Evolutionary conservation across 2,888 invertebrate species (phyloP).

Genomic region (Lepidocyrtoides sp.): DNA sequence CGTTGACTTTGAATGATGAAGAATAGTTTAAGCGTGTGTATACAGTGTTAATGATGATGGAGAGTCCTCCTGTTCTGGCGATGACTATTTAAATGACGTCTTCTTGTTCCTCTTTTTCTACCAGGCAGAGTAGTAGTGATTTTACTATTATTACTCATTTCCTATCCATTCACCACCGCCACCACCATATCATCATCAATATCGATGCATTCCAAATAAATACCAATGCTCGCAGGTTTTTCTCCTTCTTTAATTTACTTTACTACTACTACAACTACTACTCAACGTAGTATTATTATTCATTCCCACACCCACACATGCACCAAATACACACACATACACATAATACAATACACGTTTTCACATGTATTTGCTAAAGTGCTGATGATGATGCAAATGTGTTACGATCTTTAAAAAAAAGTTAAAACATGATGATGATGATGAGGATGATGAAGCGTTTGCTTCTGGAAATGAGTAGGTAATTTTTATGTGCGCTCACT

Average conservation of each 20-base stretch:
- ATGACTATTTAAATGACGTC: conserved; percentile 6
- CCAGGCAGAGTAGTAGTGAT: background rate
- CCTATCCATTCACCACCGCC: conserved; percentile 6
- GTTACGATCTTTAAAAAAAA: conserved; percentile 27
- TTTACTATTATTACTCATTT: conserved; percentile 57
- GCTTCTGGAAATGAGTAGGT: conserved; percentile 49
- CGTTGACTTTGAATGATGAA: conserved; percentile 27
- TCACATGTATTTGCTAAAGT: conserved; percentile 52
- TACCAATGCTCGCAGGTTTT: conserved; percentile 8
- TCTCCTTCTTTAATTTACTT: background rate
- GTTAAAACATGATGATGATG: background rate
- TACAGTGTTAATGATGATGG: background rate
- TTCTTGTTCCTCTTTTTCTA: background rate
- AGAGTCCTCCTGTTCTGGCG: background rate
- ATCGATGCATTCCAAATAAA: no score
- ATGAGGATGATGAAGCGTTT: conserved; percentile 7
- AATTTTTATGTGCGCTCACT: conserved; percentile 40
- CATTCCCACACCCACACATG: conserved; percentile 67
- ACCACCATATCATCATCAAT: background rate
- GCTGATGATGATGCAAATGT: conserved; percentile 46
- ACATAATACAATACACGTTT: conserved; percentile 37
- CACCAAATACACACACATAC: conserved; percentile 1
- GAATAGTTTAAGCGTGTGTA: background rate
- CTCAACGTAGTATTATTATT: no score
- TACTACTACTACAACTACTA: no score